These are phyloP conservation scores for Aurelia sp. DNA, from an alignment of 30 jellyfish, hydroid and myxozoan genomes.

Conservation along the genomic window DNA sequence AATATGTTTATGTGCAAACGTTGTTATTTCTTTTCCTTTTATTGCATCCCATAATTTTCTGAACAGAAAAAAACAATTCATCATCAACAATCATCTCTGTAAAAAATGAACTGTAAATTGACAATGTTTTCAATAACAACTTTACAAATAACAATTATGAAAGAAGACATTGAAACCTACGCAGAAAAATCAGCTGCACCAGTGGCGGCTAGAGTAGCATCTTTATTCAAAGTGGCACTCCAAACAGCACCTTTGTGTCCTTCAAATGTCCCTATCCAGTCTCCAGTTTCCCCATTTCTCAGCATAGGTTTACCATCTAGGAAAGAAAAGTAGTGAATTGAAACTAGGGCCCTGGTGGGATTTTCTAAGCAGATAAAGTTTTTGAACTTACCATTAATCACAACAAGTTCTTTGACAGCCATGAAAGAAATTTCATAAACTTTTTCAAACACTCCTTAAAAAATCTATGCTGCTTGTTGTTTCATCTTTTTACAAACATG, in stretches of 20 bases:
- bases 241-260: conserved; percentile 99
- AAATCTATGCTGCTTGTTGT: too few relatives aligned
- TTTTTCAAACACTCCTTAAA: too few relatives aligned
- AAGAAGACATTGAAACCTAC: conserved; percentile 44
- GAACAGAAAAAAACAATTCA: background rate
- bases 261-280: conserved; percentile 98
- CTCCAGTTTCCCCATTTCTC: conserved; percentile 98
- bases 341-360: too few relatives aligned
- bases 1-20: conserved; percentile 90
- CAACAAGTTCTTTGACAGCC: too few relatives aligned
- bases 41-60: conserved; percentile 95
- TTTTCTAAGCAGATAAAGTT: too few relatives aligned
- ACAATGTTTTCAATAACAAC: too few relatives aligned
- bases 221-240: conserved; percentile 89
- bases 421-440: too few relatives aligned
- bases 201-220: conserved; percentile 91
- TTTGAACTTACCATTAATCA: too few relatives aligned
- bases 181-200: conserved; percentile 99
- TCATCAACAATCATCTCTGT: too few relatives aligned
- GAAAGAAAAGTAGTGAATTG: background rate
- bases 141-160: background rate
- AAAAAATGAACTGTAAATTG: too few relatives aligned
- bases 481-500: too few relatives aligned
- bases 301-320: conserved; percentile 98
- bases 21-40: conserved; percentile 61